Percentiles rank a stretch among this genome's conserved stretches.
phyloP scores from a whole-genome alignment of 2,113 vertebrate species.

The Proteles cristata region DNA sequence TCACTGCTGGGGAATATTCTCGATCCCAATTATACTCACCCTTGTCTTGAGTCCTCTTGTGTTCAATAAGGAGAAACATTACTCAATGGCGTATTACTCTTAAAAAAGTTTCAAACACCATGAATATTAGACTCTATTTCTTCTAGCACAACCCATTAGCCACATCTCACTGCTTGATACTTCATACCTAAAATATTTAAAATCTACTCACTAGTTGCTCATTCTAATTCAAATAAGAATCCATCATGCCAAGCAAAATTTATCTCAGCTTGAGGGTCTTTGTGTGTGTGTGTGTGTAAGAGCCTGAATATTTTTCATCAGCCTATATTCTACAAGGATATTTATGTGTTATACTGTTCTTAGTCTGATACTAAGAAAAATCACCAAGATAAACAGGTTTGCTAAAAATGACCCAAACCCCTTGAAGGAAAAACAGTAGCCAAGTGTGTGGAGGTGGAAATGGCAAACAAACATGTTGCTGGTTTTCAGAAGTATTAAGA shows the following conservation, averaged over 20 bases:
- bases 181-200: background rate
- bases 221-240: constrained; percentile 1
- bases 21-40: background rate
- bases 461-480: constrained; percentile 57
- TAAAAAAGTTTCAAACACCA: background rate
- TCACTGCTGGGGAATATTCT: background rate
- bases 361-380: constrained; percentile 31
- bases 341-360: background rate
- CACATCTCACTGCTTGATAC: background rate
- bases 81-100: background rate
- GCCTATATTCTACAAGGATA: background rate
- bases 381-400: constrained; percentile 30
- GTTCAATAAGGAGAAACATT: background rate
- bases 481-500: constrained; percentile 70
- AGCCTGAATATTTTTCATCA: background rate
- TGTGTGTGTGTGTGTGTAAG: background rate
- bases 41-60: background rate
- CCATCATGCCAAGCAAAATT: background rate
- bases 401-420: constrained; percentile 64
- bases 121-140: constrained; percentile 9
- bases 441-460: constrained; percentile 43
- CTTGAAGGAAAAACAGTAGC: constrained; percentile 62
- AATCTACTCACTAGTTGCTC: background rate
- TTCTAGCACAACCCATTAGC: background rate
- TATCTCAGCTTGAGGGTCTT: constrained; percentile 2